Conservation (phyloP, 2,888 invertebrate species). For the Digitonthophagus gazella region DNA sequence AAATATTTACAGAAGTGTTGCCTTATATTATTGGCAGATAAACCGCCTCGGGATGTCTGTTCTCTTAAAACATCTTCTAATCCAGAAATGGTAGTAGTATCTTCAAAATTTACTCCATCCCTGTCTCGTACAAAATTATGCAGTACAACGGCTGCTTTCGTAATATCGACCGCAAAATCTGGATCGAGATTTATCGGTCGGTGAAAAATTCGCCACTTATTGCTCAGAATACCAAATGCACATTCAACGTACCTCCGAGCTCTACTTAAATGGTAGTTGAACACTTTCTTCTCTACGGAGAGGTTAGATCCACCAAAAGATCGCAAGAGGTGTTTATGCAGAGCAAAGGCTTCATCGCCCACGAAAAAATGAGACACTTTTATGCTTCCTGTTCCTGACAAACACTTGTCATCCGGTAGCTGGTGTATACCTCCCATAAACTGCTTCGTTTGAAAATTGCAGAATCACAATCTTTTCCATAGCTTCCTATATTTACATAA, state of each 20-base stretch:
- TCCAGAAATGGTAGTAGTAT: constrained; percentile 3
- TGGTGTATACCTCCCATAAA: constrained; percentile 7
- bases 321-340: constrained; percentile 7
- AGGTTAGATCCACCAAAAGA: constrained; percentile 14
- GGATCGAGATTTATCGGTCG: background rate
- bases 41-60: constrained; percentile 17
- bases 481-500: constrained; percentile 34
- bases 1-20: background rate
- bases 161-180: constrained; percentile 18
- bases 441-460: constrained; percentile 5
- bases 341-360: constrained; percentile 18
- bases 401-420: constrained; percentile 1
- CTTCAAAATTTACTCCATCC: constrained; percentile 19
- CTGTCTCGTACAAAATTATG: constrained; percentile 19
- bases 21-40: constrained; percentile 20
- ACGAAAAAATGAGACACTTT: constrained; percentile 13
- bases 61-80: constrained; percentile 6
- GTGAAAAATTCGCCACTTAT: constrained; percentile 20
- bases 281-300: background rate
- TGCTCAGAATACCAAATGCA: constrained; percentile 21
- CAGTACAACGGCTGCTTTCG: constrained; percentile 5
- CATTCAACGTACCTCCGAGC: constrained; percentile 20
- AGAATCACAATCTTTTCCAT: constrained; percentile 35
- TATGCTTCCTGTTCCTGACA: background rate
- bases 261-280: constrained; percentile 16